Conservation (phyloP, 2,888 invertebrate genomes). For the Diadegma fenestrale region DNA sequence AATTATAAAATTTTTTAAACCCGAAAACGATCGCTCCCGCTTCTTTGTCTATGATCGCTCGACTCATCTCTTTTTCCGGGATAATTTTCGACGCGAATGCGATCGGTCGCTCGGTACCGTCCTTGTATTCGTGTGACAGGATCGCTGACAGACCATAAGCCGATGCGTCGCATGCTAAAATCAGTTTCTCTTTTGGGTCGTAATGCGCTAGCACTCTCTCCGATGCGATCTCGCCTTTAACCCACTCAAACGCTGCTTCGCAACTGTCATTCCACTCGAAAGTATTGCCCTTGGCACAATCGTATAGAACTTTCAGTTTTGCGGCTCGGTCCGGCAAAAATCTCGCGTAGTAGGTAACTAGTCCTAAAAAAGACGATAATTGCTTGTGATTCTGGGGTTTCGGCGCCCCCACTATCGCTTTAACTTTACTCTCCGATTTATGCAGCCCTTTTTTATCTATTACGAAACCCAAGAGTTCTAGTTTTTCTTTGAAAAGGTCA, state of each 20-base stretch:
- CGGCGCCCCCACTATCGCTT: slow-evolving; percentile 70
- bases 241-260: slow-evolving; percentile 71
- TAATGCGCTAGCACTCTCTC: slow-evolving; percentile 65
- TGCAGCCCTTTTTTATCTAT: slow-evolving; percentile 73
- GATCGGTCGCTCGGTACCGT: slow-evolving; percentile 6
- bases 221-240: slow-evolving; percentile 69
- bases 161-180: slow-evolving; percentile 64
- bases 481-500: slow-evolving; percentile 67
- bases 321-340: not conserved
- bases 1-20: not conserved
- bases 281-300: not conserved
- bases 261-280: slow-evolving; percentile 33
- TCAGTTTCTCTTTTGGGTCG: slow-evolving; percentile 61
- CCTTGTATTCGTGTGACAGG: slow-evolving; percentile 25
- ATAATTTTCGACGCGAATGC: no score
- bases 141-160: slow-evolving; percentile 58
- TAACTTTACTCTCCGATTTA: slow-evolving; percentile 67
- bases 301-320: not conserved
- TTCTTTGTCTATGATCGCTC: no score
- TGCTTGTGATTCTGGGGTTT: not conserved
- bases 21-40: not conserved
- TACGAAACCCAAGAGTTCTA: slow-evolving; percentile 73
- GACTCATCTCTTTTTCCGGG: no score
- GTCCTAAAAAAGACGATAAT: not conserved
- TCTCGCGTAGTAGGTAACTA: not conserved